Evolutionary conservation across 2,797 vertebrate species (phyloP).

Genomic region (Molossus molossus): DNA sequence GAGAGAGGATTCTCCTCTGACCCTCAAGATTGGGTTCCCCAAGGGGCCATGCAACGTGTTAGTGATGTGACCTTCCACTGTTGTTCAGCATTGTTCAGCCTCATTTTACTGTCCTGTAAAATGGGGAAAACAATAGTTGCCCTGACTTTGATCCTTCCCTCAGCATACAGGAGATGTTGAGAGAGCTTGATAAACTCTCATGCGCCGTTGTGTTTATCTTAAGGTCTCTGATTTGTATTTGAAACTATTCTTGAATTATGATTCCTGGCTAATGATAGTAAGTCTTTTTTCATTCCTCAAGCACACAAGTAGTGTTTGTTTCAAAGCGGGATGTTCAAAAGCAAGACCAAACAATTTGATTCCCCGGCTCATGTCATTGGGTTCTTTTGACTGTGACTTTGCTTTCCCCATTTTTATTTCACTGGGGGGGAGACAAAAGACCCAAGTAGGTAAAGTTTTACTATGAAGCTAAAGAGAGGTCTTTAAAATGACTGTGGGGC

Average conservation of each 20-base stretch:
- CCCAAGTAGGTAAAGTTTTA: neutral
- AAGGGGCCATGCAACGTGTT: neutral
- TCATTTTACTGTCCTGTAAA: constrained; percentile 73
- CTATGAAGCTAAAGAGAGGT: neutral
- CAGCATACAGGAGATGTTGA: neutral
- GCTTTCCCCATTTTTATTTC: neutral
- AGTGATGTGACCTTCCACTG: neutral
- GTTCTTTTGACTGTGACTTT: neutral
- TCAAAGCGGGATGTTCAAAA: constrained; percentile 40
- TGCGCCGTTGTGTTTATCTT: neutral
- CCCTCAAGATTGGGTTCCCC: neutral
- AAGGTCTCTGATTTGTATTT: constrained; percentile 28
- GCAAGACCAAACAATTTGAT: neutral
- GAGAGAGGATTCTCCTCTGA: neutral
- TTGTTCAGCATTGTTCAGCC: constrained; percentile 14
- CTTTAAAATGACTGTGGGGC: constrained; percentile 43
- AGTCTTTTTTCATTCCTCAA: neutral
- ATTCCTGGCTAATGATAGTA: neutral
- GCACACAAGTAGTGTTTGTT: constrained; percentile 14
- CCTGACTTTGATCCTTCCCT: neutral
- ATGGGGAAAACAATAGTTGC: neutral
- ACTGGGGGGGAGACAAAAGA: neutral
- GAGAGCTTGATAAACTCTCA: neutral
- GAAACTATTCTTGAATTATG: neutral
- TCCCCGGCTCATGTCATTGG: neutral